A percentile compares a stretch with the other conserved stretches of the same genome.
Conservation (phyloP, 2,797 vertebrate species). For the Champsocephalus gunnari region DNA sequence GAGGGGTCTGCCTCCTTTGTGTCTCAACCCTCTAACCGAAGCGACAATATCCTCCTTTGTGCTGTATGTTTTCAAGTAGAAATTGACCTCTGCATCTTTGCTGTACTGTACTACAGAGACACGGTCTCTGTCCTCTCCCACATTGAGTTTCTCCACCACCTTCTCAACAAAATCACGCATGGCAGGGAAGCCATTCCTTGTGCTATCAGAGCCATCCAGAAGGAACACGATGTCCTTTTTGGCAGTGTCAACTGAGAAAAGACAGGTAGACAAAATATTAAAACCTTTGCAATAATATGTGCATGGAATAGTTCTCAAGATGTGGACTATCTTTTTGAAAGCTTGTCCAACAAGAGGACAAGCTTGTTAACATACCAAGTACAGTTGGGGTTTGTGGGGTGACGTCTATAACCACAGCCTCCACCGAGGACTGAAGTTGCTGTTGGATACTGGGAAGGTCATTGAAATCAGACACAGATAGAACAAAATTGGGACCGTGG, state of each 20-base stretch:
- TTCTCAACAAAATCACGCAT: constrained; percentile 85
- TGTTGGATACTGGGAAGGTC: constrained; percentile 58
- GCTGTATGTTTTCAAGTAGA: constrained; percentile 77
- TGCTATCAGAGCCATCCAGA: constrained; percentile 54
- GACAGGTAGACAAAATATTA: constrained; percentile 41
- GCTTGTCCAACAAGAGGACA: not conserved
- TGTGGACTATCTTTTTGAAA: no score
- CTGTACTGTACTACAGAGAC: constrained; percentile 70
- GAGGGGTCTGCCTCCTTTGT: constrained; percentile 68
- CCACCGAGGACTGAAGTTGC: constrained; percentile 49
- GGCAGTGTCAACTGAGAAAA: constrained; percentile 35
- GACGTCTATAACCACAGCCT: constrained; percentile 18
- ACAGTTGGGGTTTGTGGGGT: constrained; percentile 25
- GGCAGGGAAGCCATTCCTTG: constrained; percentile 82
- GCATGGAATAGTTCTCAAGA: not conserved
- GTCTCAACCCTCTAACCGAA: constrained; percentile 49
- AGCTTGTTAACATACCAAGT: constrained; percentile 40
- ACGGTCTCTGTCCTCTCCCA: constrained; percentile 75
- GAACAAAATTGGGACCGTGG: constrained; percentile 24
- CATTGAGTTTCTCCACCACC: constrained; percentile 82
- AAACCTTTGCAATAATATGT: not conserved
- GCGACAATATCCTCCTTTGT: constrained; percentile 50
- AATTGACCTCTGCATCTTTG: constrained; percentile 55
- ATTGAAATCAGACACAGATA: constrained; percentile 53
- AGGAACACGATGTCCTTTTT: constrained; percentile 82